Evolutionary conservation across 2,888 invertebrate species (phyloP).

Genomic region (Megastigmus dorsalis): DNA sequence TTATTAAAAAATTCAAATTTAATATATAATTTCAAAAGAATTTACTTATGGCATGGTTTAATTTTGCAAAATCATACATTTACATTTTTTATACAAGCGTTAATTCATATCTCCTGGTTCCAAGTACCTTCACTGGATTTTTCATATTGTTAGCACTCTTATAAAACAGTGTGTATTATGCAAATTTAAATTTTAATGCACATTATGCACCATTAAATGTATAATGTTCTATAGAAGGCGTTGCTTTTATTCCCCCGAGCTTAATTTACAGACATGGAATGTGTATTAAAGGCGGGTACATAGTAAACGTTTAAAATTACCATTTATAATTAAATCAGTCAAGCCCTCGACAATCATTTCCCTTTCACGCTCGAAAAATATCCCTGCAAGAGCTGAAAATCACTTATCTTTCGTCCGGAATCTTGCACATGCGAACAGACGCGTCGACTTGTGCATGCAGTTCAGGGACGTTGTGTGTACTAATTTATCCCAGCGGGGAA

Average conservation of each 20-base stretch:
- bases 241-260: background rate
- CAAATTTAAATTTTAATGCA: background rate
- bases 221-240: background rate
- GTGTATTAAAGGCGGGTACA: background rate
- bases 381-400: slow-evolving; percentile 12
- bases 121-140: background rate
- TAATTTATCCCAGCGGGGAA: background rate
- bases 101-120: too few species aligned
- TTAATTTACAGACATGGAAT: background rate
- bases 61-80: too few species aligned
- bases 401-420: slow-evolving; percentile 5
- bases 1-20: too few species aligned
- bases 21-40: too few species aligned
- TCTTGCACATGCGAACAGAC: slow-evolving; percentile 11
- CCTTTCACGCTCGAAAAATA: slow-evolving; percentile 19
- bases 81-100: too few species aligned
- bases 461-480: background rate
- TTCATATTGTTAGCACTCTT: background rate
- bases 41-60: too few species aligned
- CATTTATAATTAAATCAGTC: slow-evolving; percentile 36
- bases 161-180: background rate
- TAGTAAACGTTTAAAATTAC: slow-evolving; percentile 20
- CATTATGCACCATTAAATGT: background rate
- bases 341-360: slow-evolving; percentile 12
- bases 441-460: background rate